Base-by-base conservation (phyloP, 2,888 invertebrate genomes). In the Charanyca ferruginea region DNA sequence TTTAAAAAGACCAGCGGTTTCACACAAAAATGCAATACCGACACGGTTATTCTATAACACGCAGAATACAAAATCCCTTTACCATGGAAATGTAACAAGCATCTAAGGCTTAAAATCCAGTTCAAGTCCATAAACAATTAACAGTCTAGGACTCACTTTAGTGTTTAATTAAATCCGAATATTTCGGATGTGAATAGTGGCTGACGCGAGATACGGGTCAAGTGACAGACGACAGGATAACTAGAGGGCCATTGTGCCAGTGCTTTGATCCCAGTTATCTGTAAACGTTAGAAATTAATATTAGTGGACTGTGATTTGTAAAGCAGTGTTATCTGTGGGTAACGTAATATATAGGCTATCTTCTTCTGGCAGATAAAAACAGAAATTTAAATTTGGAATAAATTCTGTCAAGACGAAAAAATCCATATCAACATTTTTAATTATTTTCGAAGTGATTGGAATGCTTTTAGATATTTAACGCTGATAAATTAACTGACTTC, bases 201-300 rank as follows among this genome's bases (percentile, higher is more conserved):
- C 45, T 60, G 48, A 79, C 68, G 63, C 61, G 55, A 57, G 69
- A 83, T 83, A 76, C 79, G 83, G 83, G 83, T 69, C 35, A 65
- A 76, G 66, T 81, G 81, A 83, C 83, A 60, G 68, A 35, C 66
- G 73, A 54, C 52, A 51, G 77, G 75, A 77, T 75, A 70, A 65
- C 67, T 60, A 49, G 32, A 59, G 53, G 57, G 18, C 69, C 66
- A 82, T 80, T 84, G 73, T 81, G 54, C 60, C 51, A 47, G 25
- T 41, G 51, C 76, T 75, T 80, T 80, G 80, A 75, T 62, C 58
- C 18, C 41, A 38, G 53, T 58, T 66, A 66, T 77, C 63, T 57
- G 35, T 51, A 32, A 53, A 44, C 48, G 58, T 32, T 54, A 52
- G 52, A 51, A 42, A 63, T 55, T 42, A 42, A 55, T 57, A 62